A percentile compares a stretch with the other conserved stretches of the same genome.
Evolutionary conservation across 2,888 invertebrate species (phyloP).

Genomic region (Drymonia ruficornis): DNA sequence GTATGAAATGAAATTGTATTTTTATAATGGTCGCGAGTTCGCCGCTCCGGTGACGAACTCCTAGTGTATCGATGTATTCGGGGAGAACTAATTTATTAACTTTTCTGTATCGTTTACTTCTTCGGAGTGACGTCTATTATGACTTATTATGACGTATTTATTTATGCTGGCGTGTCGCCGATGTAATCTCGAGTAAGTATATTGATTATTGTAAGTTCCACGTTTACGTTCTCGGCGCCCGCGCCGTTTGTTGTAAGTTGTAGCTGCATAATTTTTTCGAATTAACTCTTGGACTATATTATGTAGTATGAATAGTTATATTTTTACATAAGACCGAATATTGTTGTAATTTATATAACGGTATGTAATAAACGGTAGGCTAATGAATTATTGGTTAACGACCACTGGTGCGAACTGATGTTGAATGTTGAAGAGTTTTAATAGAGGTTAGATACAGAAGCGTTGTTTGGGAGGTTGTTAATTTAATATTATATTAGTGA

Average conservation of each 20-base stretch:
- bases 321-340: conserved; percentile 74
- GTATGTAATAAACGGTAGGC: conserved; percentile 50
- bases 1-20: conserved; percentile 10
- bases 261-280: conserved; percentile 23
- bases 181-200: conserved; percentile 24
- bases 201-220: conserved; percentile 10
- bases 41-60: not conserved
- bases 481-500: conserved; percentile 61
- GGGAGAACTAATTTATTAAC: not conserved
- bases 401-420: conserved; percentile 82
- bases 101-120: not conserved
- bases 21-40: conserved; percentile 8
- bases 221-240: conserved; percentile 6
- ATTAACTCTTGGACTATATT: conserved; percentile 14
- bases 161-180: conserved; percentile 3
- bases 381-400: conserved; percentile 65
- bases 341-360: conserved; percentile 57
- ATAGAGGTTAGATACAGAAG: conserved; percentile 72
- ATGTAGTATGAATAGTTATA: conserved; percentile 58
- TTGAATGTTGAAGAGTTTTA: conserved; percentile 83
- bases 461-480: conserved; percentile 78
- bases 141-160: too few species aligned
- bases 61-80: not conserved
- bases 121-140: too few species aligned
- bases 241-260: conserved; percentile 19